Evolutionary conservation across 2,797 vertebrate genomes (phyloP).

Genomic region (Aotus griseimembra): DNA sequence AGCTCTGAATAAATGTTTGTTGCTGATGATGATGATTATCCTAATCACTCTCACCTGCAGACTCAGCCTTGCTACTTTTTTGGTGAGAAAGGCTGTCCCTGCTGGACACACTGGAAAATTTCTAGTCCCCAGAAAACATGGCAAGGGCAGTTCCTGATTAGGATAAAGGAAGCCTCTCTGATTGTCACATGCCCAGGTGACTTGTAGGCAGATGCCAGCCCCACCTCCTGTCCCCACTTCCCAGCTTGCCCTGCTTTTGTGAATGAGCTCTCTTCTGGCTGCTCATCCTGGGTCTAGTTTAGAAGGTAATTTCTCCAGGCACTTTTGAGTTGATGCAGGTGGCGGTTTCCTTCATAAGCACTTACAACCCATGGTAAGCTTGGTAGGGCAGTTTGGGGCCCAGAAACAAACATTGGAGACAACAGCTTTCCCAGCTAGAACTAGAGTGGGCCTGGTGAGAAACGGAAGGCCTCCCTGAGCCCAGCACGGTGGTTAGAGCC

Average conservation of each 20-base stretch:
- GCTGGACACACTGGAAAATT: background rate
- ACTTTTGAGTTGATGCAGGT: background rate
- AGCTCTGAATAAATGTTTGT: background rate
- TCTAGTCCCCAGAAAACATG: background rate
- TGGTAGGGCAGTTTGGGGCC: slow-evolving; percentile 22
- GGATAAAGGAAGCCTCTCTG: background rate
- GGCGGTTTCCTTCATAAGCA: slow-evolving; percentile 67
- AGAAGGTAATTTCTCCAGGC: slow-evolving; percentile 71
- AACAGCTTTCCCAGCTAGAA: background rate
- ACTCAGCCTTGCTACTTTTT: background rate
- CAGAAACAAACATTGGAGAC: background rate
- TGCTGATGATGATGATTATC: background rate
- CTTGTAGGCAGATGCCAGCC: background rate
- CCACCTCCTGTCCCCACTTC: background rate
- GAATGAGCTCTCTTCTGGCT: background rate
- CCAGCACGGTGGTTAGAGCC: background rate
- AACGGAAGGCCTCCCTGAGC: background rate
- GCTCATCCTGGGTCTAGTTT: slow-evolving; percentile 50
- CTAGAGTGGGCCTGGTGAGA: background rate
- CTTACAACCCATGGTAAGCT: background rate
- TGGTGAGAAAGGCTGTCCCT: background rate
- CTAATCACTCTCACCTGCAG: background rate
- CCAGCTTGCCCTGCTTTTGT: background rate
- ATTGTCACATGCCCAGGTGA: background rate
- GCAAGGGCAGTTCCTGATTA: background rate